Conservation (phyloP, 2,113 vertebrate genomes). For the Rhagologus leucostigma region DNA sequence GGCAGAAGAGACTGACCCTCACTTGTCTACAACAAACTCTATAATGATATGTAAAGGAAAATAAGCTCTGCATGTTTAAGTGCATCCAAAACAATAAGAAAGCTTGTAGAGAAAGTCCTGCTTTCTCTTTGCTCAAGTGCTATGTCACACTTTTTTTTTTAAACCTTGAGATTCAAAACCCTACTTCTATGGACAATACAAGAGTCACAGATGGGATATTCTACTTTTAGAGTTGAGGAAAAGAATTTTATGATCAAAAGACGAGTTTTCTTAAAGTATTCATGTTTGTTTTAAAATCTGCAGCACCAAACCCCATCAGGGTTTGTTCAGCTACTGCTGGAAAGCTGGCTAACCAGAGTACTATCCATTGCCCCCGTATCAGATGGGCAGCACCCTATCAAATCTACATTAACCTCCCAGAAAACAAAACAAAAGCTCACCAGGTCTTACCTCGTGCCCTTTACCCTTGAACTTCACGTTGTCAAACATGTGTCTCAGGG, state of each 20-base stretch:
- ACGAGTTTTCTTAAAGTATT: neutral
- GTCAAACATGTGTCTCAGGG: conserved; percentile 86
- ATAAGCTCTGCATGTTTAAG: neutral
- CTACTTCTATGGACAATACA: neutral
- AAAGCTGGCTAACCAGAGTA: neutral
- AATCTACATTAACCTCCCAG: neutral
- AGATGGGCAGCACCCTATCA: neutral
- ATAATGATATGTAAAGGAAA: neutral
- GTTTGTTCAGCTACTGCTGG: neutral
- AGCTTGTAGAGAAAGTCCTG: neutral
- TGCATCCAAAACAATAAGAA: neutral
- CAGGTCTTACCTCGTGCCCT: conserved; percentile 86
- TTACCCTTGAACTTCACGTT: conserved; percentile 86
- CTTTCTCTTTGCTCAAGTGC: neutral
- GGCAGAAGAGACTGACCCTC: neutral
- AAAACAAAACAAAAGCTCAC: neutral
- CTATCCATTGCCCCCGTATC: accelerated
- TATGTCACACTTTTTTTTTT: neutral
- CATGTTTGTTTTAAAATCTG: neutral
- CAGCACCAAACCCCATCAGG: neutral
- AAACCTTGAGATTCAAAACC: neutral
- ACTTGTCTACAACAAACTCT: neutral
- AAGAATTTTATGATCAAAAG: neutral
- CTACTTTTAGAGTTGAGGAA: neutral
- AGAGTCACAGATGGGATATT: neutral